Base-by-base conservation (phyloP, 2,888 invertebrate species). In the Notodonta ziczac region DNA sequence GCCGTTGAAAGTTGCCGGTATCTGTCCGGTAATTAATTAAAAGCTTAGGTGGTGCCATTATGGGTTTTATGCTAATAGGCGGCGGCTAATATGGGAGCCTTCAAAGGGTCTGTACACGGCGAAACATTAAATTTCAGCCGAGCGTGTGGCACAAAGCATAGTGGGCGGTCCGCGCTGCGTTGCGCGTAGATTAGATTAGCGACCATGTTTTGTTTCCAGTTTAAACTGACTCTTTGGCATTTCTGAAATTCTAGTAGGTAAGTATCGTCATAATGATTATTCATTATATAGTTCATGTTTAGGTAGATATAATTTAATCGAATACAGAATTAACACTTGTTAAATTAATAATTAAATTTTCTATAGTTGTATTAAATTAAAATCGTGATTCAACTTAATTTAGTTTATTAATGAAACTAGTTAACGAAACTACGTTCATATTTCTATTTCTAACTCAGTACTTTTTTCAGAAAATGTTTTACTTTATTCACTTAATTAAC, bases 1-100 rank as follows among this genome's bases (percentile, higher is more conserved):
- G 75, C 77, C 69, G 76, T 76, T 68, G 76, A 78, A 83, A 78
- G 80, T 82, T 83, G 80, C 76, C 80, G 71, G 80, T 80, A 79
- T 84, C 80, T 81, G 84, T 87, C 76, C 82, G 80, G 87, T 90
- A 90, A 93, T 92, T 91, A 92, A 92, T 92, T 92, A 90, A 88
- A 89, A 86, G 90, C 87, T 88, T 86, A 88, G 83, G 84, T 82
- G 81, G 78, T 85, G 82, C 85, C 82, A 87, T 89, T 89, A 89
- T 88, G 87, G 86, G 87, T 86, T 90, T 90, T 92, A 91, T 91
- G 92, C 84, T 91, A 91, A 92, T 91, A 88, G 83, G 79, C 77
- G 77, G 80, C 78, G 84, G 84, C 84, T 90, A 89, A 89, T 90
- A 89, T 88, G 86, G 74, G 78, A 81, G 81, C 86, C 82, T 84